Percentiles rank a stretch among this genome's conserved stretches.
Conservation (phyloP, 2,888 invertebrate species). For the Euphydryas editha region DNA sequence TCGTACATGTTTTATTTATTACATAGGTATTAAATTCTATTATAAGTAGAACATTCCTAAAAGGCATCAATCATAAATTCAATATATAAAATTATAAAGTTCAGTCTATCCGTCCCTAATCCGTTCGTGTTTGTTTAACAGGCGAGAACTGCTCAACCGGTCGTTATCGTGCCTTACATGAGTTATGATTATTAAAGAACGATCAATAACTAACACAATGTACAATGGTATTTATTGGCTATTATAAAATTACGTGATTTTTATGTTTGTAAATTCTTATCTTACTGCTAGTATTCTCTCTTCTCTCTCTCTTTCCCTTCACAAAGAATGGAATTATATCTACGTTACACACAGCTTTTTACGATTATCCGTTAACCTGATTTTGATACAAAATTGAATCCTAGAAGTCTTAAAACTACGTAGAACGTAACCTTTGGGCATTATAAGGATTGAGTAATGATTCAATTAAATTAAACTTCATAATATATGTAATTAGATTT, state of each 20-base stretch:
- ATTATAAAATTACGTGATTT: neutral
- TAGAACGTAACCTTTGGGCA: no score
- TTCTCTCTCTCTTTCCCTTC: no score
- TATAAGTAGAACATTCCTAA: no score
- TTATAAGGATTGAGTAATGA: no score
- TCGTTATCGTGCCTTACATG: conserved; percentile 78
- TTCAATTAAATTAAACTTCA: no score
- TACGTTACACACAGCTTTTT: no score
- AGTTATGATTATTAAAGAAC: conserved; percentile 60
- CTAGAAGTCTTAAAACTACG: no score
- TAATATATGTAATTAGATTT: no score
- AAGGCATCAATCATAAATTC: neutral
- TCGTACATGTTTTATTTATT: no score
- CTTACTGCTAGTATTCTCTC: neutral
- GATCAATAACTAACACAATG: conserved; percentile 8
- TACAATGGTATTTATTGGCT: conserved; percentile 5
- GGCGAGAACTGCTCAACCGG: conserved; percentile 81
- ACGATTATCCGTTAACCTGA: neutral
- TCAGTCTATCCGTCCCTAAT: neutral
- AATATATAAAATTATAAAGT: neutral
- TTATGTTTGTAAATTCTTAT: neutral
- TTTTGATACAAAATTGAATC: no score
- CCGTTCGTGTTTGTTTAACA: conserved; percentile 77
- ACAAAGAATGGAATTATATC: no score
- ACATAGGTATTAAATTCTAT: no score